Evolutionary conservation across 2,888 invertebrate species (phyloP), one percentile per base, ranked within the genome.

Genomic region (Ectobius pallidus): DNA sequence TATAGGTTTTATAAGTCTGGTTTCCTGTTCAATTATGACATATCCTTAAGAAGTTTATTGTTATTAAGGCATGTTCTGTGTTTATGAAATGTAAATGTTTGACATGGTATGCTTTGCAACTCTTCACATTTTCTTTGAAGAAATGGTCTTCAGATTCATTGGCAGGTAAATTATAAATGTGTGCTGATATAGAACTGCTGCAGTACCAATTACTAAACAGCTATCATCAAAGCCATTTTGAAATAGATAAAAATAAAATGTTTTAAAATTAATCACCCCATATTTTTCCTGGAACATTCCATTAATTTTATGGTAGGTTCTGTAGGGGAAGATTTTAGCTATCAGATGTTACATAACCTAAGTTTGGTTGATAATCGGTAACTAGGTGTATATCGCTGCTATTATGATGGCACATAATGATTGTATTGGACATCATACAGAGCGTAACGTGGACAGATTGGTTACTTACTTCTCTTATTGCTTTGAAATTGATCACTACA

Each of bases 281-380:
- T 16, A 58, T 3, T 58, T 58, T 30, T 58, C 30, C 16, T 30
- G 27, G 58, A 58, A 58, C 58, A 58, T 58, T 58, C 58, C 58
- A 58, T 14, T 58, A n/a, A 58, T 30, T 58, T 58, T 55, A 1
- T 58, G 58, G 58, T 58, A 58, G 58, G 58, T 58, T 58, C 58
- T 58, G 30, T 58, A 58, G 58, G 58, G 58, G 58, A 58, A 58
- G 32, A 58, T 30, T 58, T 27, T 14, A 52, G 52, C 25, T 22
- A 49, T 1, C 22, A 55, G 27, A 14, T 27, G 52, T 58, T 58
- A 11, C 25, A 25, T 52, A 25, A 14, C 20, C 22, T 18, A 55
- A 55, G 55, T 55, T 55, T 3, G 18, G 22, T 22, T 55, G 55
- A 2, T 25, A 11, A 58, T 27, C 30, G 58, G 58, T n/a, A 58